Conservation (phyloP, 2,797 vertebrate genomes). For the Echiichthys vipera region DNA sequence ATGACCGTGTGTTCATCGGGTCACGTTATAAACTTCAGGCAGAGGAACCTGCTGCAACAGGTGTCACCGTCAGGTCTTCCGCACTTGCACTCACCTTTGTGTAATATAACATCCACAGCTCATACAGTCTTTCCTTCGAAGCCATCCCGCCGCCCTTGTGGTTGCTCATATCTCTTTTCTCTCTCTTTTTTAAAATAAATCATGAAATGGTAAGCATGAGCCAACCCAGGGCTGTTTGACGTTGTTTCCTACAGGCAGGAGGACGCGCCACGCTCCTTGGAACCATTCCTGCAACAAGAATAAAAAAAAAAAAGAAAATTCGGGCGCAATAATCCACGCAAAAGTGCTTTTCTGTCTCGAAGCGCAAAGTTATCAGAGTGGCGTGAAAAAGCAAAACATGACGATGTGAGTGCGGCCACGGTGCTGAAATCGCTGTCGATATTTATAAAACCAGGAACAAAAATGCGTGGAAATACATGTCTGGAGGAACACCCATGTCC, state of each 20-base stretch:
- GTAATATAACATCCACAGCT: conserved; percentile 95
- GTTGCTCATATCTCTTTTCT: conserved; percentile 54
- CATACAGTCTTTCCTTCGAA: conserved; percentile 91
- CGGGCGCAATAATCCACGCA: conserved; percentile 36
- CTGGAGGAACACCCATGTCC: conserved; percentile 80
- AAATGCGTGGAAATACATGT: conserved; percentile 65
- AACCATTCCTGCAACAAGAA: conserved; percentile 78
- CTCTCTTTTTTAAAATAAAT: conserved; percentile 41
- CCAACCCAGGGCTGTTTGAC: conserved; percentile 35
- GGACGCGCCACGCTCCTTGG: conserved; percentile 63
- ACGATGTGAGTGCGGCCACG: conserved; percentile 14
- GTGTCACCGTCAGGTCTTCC: conserved; percentile 79
- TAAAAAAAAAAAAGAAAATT: too few species aligned
- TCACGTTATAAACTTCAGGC: conserved; percentile 44
- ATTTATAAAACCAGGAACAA: conserved; percentile 45
- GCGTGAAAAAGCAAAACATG: conserved; percentile 22
- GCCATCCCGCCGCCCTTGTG: conserved; percentile 86
- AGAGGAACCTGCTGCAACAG: conserved; percentile 68
- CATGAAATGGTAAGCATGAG: conserved; percentile 48
- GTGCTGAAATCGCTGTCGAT: conserved; percentile 44
- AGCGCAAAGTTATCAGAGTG: conserved; percentile 63
- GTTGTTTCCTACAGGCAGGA: conserved; percentile 65
- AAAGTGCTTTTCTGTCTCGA: conserved; percentile 44
- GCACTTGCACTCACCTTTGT: conserved; percentile 89
- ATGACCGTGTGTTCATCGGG: background rate